These are phyloP conservation scores for Stegodyphus mimosarum DNA, from an alignment of 1,140 invertebrate genomes.

Conservation along the genomic window DNA sequence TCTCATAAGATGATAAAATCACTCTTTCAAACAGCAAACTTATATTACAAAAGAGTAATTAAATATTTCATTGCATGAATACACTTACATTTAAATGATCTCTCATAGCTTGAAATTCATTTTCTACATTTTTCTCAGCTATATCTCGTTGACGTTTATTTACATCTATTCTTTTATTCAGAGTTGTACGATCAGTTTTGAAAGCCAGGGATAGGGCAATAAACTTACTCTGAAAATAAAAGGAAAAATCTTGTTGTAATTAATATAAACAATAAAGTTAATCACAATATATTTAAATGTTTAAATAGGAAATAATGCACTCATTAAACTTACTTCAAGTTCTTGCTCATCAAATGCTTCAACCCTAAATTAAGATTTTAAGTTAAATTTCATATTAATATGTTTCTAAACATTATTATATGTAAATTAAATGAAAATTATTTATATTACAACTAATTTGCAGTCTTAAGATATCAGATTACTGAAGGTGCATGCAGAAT, in stretches of 20 bases:
- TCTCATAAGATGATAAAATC: background rate
- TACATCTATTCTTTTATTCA: constrained; percentile 69
- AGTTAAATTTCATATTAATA: background rate
- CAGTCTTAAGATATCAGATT: background rate
- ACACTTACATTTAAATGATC: constrained; percentile 67
- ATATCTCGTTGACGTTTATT: constrained; percentile 71
- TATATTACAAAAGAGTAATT: background rate
- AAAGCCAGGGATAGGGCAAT: constrained; percentile 70
- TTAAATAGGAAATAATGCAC: background rate
- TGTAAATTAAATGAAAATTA: background rate
- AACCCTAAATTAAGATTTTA: constrained; percentile 64
- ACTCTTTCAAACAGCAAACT: no score
- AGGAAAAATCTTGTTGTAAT: background rate
- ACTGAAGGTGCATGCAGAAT: no score
- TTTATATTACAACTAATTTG: background rate
- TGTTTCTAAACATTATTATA: background rate
- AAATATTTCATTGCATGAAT: background rate
- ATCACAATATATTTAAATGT: background rate
- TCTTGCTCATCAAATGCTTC: constrained; percentile 67
- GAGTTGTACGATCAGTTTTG: constrained; percentile 71
- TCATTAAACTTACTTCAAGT: constrained; percentile 64
- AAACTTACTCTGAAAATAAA: constrained; percentile 69
- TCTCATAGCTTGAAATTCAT: constrained; percentile 69
- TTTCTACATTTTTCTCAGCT: constrained; percentile 70
- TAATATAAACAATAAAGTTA: background rate